These are phyloP conservation scores for Cancer borealis DNA, from an alignment of 2,888 invertebrate genomes.

Conservation along the genomic window DNA sequence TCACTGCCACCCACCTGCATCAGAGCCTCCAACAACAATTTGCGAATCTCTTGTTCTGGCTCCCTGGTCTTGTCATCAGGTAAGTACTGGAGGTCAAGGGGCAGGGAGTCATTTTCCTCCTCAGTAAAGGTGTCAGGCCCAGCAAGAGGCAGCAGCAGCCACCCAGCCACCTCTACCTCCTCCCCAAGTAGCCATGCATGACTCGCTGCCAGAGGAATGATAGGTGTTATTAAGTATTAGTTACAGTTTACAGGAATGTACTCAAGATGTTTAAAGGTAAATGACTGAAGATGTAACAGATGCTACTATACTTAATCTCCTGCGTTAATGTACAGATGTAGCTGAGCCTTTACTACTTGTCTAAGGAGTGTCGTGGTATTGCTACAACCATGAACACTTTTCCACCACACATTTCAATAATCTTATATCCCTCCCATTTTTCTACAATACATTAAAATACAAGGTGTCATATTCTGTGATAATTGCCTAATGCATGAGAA, in stretches of 20 bases:
- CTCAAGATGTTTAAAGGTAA: not conserved
- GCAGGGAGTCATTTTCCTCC: constrained; percentile 92
- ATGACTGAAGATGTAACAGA: too few species aligned
- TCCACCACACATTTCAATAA: too few species aligned
- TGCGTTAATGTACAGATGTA: too few species aligned
- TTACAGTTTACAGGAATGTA: not conserved
- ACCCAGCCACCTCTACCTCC: constrained; percentile 84
- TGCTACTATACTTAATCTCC: too few species aligned
- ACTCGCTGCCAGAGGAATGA: constrained; percentile 79
- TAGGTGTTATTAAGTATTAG: not conserved
- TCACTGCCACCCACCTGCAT: constrained; percentile 80
- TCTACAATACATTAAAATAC: too few species aligned
- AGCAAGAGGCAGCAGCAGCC: constrained; percentile 90
- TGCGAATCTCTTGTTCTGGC: constrained; percentile 86
- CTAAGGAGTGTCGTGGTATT: too few species aligned
- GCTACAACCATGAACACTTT: too few species aligned
- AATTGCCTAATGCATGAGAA: too few species aligned
- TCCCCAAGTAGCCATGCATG: constrained; percentile 83
- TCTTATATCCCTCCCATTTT: too few species aligned
- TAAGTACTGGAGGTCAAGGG: constrained; percentile 90
- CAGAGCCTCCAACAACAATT: constrained; percentile 89
- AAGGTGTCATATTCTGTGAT: too few species aligned
- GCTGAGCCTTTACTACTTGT: too few species aligned
- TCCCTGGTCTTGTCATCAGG: constrained; percentile 89
- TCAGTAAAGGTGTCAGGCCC: constrained; percentile 93